These are phyloP conservation scores for Tiliacea aurago DNA, from an alignment of 2,888 invertebrate genomes.

Conservation along the genomic window DNA sequence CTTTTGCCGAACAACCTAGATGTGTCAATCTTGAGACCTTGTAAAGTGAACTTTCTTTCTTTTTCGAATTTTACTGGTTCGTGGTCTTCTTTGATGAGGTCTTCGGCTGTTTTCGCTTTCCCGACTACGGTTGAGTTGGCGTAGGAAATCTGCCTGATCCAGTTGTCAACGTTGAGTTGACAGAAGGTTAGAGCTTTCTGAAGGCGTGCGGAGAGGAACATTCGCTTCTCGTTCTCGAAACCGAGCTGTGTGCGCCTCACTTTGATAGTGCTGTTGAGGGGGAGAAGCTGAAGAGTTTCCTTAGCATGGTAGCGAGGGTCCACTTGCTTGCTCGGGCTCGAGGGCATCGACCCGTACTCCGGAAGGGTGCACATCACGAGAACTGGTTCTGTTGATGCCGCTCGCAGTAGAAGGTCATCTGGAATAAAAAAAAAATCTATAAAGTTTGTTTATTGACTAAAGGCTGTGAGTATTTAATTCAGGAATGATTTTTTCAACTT, in stretches of 20 bases:
- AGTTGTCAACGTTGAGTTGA: conserved; percentile 91
- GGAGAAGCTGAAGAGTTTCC: conserved; percentile 88
- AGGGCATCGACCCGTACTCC: conserved; percentile 86
- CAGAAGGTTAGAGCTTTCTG: conserved; percentile 92
- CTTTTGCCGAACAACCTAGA: conserved; percentile 88
- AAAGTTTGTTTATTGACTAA: too few relatives aligned
- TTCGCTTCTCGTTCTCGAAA: conserved; percentile 91
- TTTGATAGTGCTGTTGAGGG: conserved; percentile 82
- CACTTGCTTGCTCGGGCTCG: conserved; percentile 88
- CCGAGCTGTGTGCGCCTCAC: conserved; percentile 91
- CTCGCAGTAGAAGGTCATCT: conserved; percentile 91
- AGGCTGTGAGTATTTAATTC: too few relatives aligned
- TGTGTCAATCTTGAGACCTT: conserved; percentile 88
- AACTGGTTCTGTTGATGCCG: conserved; percentile 91
- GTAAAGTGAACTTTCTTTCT: conserved; percentile 88
- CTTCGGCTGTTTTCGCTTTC: conserved; percentile 88
- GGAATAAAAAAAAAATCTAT: conserved; percentile 65
- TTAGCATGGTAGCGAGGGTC: conserved; percentile 90
- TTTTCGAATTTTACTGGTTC: conserved; percentile 89
- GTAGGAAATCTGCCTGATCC: conserved; percentile 91
- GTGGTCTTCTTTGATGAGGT: conserved; percentile 89
- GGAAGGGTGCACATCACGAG: conserved; percentile 92
- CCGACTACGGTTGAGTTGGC: conserved; percentile 82
- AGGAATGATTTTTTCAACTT: not conserved
- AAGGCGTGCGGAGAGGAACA: conserved; percentile 92